phyloP scores from a whole-genome alignment of 2,797 vertebrate species.

The Odontamblyopus lacepedii region DNA sequence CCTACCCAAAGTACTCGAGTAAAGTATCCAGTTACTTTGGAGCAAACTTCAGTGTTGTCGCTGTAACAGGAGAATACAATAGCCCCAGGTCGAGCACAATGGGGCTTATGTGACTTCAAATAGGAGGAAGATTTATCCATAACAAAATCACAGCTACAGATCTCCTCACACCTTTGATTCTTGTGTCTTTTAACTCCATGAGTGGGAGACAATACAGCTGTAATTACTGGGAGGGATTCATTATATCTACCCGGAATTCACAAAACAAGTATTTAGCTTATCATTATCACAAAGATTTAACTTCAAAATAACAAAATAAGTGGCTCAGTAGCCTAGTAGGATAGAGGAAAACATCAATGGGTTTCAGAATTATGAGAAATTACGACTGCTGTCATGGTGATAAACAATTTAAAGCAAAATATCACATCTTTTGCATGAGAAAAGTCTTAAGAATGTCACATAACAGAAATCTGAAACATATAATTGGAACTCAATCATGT shows the following conservation, averaged over 20 bases:
- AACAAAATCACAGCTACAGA: neutral
- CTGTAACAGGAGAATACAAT: slow-evolving; percentile 3
- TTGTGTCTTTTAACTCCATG: neutral
- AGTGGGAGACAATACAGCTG: neutral
- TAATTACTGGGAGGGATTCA: neutral
- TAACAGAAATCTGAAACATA: too few species aligned
- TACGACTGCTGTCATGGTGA: too few species aligned
- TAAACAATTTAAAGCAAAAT: too few species aligned
- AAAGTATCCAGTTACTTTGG: neutral
- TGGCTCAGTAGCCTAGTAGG: too few species aligned
- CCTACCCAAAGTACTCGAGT: neutral
- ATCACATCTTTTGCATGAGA: too few species aligned
- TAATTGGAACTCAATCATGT: too few species aligned
- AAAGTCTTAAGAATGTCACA: too few species aligned
- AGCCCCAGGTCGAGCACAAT: neutral
- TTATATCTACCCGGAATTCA: neutral
- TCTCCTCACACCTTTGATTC: neutral
- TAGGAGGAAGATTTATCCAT: slow-evolving; percentile 4
- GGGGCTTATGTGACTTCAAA: neutral
- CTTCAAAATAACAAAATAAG: too few species aligned
- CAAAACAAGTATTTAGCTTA: neutral
- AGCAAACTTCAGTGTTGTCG: neutral
- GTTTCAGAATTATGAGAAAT: too few species aligned
- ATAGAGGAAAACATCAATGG: too few species aligned
- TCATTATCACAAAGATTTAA: neutral